These are phyloP conservation scores for Macropus fuliginosus DNA, from an alignment of 2,797 vertebrate species.

Conservation along the genomic window DNA sequence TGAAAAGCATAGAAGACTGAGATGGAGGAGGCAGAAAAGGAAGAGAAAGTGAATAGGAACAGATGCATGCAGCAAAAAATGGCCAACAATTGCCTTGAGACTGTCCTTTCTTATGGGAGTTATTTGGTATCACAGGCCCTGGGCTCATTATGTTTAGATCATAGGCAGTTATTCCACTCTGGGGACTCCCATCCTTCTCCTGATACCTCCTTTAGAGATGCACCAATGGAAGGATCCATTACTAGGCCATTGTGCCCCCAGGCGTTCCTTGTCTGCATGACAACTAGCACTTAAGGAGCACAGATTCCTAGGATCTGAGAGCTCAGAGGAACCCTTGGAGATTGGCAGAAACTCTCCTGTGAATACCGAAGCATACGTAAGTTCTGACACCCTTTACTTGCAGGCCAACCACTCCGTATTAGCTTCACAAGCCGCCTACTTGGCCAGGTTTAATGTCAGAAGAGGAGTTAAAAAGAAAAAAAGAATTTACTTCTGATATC, in stretches of 20 bases:
- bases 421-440: constrained; percentile 21
- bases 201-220: neutral
- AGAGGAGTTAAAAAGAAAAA: constrained; percentile 18
- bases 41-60: neutral
- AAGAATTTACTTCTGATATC: neutral
- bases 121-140: neutral
- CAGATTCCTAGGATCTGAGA: neutral
- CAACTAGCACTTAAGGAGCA: neutral
- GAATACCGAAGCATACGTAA: neutral
- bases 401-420: neutral
- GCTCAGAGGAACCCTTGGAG: neutral
- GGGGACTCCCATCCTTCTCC: neutral
- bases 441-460: constrained; percentile 47
- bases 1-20: neutral
- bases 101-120: neutral
- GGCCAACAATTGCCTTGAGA: neutral
- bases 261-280: constrained; percentile 5
- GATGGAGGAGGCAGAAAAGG: neutral
- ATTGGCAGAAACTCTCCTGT: neutral
- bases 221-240: neutral
- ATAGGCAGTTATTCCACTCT: neutral
- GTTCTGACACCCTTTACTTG: constrained; percentile 8
- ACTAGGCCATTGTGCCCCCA: neutral
- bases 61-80: neutral
- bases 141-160: neutral